These are phyloP conservation scores for Parasteatoda tepidariorum DNA, from an alignment of 1,140 invertebrate species.

Conservation along the genomic window DNA sequence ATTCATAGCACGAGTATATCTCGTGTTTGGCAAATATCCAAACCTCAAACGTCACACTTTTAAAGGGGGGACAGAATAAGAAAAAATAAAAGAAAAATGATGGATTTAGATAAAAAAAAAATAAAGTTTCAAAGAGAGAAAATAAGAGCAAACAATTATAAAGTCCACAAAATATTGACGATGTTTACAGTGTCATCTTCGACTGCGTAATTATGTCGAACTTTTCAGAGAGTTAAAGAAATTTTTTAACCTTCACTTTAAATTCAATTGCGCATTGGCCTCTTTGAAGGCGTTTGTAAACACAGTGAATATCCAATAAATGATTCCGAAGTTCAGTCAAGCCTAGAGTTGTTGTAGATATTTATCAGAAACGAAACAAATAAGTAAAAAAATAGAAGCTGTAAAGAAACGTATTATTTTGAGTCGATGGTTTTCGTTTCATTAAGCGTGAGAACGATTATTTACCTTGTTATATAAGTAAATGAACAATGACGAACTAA, in stretches of 20 bases:
- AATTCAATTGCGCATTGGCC: neutral
- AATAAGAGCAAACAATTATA: constrained; percentile 48
- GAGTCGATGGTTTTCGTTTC: too few relatives aligned
- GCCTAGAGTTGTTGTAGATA: too few relatives aligned
- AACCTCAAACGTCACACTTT: constrained; percentile 38
- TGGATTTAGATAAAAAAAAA: constrained; percentile 5
- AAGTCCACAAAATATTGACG: constrained; percentile 41
- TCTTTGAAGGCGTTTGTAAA: neutral
- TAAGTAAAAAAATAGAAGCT: too few relatives aligned
- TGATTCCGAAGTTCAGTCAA: neutral
- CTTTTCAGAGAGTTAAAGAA: neutral
- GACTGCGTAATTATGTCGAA: constrained; percentile 26
- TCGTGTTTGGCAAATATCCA: constrained; percentile 27
- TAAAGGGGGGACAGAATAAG: constrained; percentile 6
- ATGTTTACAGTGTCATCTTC: constrained; percentile 30
- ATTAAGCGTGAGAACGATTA: too few relatives aligned
- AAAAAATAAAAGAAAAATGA: constrained; percentile 5
- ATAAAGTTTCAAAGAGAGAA: neutral
- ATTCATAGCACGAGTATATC: constrained; percentile 42
- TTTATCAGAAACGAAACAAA: too few relatives aligned
- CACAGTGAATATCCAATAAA: neutral
- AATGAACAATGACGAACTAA: too few relatives aligned
- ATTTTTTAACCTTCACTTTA: neutral
- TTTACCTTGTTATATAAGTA: too few relatives aligned
- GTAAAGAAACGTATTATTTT: too few relatives aligned